These are phyloP conservation scores for Sanderia malayensis DNA, from an alignment of 30 jellyfish, hydroid and myxozoan species.

Conservation along the genomic window DNA sequence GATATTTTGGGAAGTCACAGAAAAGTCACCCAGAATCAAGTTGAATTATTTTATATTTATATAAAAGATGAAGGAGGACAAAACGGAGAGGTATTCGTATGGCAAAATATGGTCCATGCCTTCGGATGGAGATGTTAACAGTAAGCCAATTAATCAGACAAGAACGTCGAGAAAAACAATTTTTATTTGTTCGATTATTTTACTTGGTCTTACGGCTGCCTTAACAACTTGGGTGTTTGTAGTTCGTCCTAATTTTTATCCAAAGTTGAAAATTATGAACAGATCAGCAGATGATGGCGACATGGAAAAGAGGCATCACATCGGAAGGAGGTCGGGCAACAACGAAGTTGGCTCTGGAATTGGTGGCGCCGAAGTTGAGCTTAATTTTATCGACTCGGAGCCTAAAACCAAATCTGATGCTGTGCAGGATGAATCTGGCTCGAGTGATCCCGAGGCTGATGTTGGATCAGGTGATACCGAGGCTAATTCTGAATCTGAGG, in stretches of 20 bases:
- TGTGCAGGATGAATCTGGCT: no score
- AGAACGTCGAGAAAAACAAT: conserved; percentile 62
- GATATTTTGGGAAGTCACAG: no score
- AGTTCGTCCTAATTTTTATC: conserved; percentile 86
- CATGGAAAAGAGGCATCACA: conserved; percentile 20
- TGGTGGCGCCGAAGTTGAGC: no score
- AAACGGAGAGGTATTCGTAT: neutral
- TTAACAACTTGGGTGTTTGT: conserved; percentile 87
- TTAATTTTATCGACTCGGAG: no score
- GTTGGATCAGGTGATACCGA: no score
- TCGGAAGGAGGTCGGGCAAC: conserved; percentile 34
- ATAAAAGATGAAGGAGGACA: no score
- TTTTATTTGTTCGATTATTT: conserved; percentile 64
- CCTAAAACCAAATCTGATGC: no score
- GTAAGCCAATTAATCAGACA: neutral
- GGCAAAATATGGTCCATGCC: conserved; percentile 51
- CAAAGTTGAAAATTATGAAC: conserved; percentile 48
- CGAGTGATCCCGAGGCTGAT: no score
- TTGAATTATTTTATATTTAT: no score
- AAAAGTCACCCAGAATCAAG: no score
- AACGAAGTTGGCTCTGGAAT: no score
- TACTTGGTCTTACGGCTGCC: conserved; percentile 70
- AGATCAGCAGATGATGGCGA: conserved; percentile 30
- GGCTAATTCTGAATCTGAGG: no score
- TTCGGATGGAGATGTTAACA: neutral